Evolutionary conservation across 1,140 invertebrate species (phyloP).

Genomic region (Bemisia tabaci): DNA sequence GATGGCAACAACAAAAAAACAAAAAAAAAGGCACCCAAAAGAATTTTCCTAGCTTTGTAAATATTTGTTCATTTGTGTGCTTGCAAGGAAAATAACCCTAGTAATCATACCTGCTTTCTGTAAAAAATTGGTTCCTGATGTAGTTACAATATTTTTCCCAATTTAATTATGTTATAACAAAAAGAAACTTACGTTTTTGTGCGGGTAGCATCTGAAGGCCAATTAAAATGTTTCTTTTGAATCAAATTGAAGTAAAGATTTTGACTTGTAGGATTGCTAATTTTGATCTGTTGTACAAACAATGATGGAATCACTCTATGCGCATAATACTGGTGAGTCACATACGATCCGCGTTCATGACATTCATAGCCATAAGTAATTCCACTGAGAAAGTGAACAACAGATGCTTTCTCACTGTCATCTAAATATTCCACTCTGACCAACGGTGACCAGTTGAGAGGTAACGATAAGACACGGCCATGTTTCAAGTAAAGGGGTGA

Average conservation of each 20-base stretch:
- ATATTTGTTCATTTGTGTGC: no score
- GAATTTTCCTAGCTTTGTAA: no score
- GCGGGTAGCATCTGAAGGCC: constrained; percentile 9
- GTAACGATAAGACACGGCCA: constrained; percentile 52
- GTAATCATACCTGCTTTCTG: constrained; percentile 4
- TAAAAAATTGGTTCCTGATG: neutral
- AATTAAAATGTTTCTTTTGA: constrained; percentile 8
- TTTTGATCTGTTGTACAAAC: constrained; percentile 63
- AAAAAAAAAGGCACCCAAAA: no score
- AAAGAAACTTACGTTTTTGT: constrained; percentile 6
- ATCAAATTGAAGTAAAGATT: constrained; percentile 8
- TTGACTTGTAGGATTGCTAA: constrained; percentile 50
- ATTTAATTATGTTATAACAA: constrained; percentile 5
- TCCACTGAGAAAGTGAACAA: constrained; percentile 51
- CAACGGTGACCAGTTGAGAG: constrained; percentile 57
- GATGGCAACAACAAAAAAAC: no score
- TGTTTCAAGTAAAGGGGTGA: constrained; percentile 51
- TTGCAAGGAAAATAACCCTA: constrained; percentile 5
- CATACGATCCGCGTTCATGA: constrained; percentile 44
- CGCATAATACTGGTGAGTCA: constrained; percentile 58
- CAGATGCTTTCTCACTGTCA: constrained; percentile 38
- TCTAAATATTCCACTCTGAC: constrained; percentile 40
- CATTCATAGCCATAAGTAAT: constrained; percentile 54
- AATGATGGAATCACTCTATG: constrained; percentile 60
- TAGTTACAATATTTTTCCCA: constrained; percentile 2